phyloP scores from a whole-genome alignment of 2,113 vertebrate species.

The Hippotragus niger region DNA sequence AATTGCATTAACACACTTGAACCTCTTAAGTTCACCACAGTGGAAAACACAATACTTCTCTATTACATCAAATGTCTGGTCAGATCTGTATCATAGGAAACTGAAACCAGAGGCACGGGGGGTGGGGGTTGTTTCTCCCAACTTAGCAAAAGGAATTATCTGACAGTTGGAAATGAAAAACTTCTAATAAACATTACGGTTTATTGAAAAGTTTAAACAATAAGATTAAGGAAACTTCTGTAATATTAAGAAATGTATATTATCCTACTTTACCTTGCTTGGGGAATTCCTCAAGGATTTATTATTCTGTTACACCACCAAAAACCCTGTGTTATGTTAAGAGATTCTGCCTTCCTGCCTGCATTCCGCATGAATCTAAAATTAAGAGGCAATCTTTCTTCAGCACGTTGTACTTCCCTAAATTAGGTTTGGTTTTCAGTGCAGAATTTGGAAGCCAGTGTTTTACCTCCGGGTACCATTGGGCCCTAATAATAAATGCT shows the following conservation, averaged over 20 bases:
- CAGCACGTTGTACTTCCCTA: conserved; percentile 65
- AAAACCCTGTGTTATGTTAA: conserved; percentile 80
- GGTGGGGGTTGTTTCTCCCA: conserved; percentile 74
- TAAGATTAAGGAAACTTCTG: conserved; percentile 82
- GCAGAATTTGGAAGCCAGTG: conserved; percentile 69
- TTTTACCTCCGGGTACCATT: conserved; percentile 44
- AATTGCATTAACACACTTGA: conserved; percentile 83
- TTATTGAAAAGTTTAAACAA: conserved; percentile 85
- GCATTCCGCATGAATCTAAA: conserved; percentile 74
- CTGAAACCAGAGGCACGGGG: conserved; percentile 72
- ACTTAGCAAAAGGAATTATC: conserved; percentile 82
- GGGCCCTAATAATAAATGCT: conserved; percentile 71
- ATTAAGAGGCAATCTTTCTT: conserved; percentile 79
- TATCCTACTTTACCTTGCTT: conserved; percentile 78
- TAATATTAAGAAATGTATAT: conserved; percentile 77
- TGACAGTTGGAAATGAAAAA: conserved; percentile 84
- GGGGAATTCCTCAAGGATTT: conserved; percentile 77
- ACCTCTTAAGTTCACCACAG: conserved; percentile 77
- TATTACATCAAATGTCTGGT: conserved; percentile 86
- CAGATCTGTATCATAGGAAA: conserved; percentile 81
- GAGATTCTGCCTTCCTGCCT: conserved; percentile 75
- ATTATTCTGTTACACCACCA: conserved; percentile 77
- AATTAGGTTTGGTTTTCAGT: conserved; percentile 72
- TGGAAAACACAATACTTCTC: conserved; percentile 84
- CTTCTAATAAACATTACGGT: conserved; percentile 79